Percentiles rank a stretch among this genome's conserved stretches.
phyloP scores from a whole-genome alignment of 2,888 invertebrate genomes.

The Cephus sareptanus region DNA sequence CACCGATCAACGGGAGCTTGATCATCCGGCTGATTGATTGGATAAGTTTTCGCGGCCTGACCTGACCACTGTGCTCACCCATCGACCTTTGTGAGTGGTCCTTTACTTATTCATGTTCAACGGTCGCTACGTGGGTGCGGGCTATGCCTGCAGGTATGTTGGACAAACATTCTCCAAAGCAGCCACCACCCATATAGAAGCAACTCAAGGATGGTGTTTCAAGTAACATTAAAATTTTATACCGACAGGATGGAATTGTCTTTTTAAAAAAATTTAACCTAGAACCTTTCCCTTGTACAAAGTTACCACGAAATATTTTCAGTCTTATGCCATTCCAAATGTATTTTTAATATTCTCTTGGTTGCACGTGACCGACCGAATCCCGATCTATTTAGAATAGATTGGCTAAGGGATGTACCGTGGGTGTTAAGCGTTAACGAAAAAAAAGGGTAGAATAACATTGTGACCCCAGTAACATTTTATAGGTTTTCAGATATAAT shows the following conservation, averaged over 20 bases:
- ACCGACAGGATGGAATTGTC: background rate
- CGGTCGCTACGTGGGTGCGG: background rate
- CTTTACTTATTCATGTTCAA: conserved; percentile 35
- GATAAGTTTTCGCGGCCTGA: conserved; percentile 36
- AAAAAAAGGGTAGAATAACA: background rate
- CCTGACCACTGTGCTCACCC: conserved; percentile 14
- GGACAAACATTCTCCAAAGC: background rate
- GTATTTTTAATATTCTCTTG: background rate
- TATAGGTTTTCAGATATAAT: background rate
- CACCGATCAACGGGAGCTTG: conserved; percentile 40
- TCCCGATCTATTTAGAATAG: background rate
- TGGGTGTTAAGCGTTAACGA: background rate
- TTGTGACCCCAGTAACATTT: background rate
- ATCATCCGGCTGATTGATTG: conserved; percentile 45
- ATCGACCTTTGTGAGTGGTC: conserved; percentile 6
- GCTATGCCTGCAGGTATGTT: background rate
- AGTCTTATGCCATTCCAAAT: background rate
- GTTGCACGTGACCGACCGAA: background rate
- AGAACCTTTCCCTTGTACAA: background rate
- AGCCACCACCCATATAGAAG: background rate
- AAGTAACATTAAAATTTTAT: background rate
- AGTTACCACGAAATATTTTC: background rate
- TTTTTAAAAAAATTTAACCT: background rate
- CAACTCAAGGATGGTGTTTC: background rate
- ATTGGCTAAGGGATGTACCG: background rate